Base-by-base conservation (phyloP, 2,888 invertebrate species). In the Hypena proboscidalis region DNA sequence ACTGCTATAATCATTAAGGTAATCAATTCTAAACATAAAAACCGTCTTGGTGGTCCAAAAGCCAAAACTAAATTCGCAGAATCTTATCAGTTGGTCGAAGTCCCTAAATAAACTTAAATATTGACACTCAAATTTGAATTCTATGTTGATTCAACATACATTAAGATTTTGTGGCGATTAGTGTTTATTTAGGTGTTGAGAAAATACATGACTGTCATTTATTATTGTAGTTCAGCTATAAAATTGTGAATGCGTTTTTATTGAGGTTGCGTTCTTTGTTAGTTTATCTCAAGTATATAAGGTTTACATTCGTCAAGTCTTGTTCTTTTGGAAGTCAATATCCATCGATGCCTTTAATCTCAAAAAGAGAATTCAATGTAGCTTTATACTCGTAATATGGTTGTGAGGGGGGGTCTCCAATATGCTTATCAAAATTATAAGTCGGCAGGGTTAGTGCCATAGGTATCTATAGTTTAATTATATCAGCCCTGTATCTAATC, bases 101-200 rank as follows among this genome's bases (percentile, higher is more conserved):
- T 52, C 37, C 45, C 54, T 55, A 67, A 59, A 53, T 34, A 63
- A 57, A 63, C 57, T 45, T 20, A 29, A 50, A 63, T 55, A 50
- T 65, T 57, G 38, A 65, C 60, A 37, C 23, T 29, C 6, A 19
- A 39, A 43, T 63, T 50, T 56, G 43, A 52, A 50, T 47, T 35
- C 30, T 22, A 41, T 38, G 41, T 63, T 52, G 42, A 52, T 32
- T 30, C 39, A 39, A 45, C 40, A 29, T 40, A 31, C 26, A 38
- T 32, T n/a, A n/a, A n/a, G 26, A 40, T 38, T 42, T 27, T 14
- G 11, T 23, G 20, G 25, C 40, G 44, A 47, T 47, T 30, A 33
- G 31, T 58, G 46, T 64, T 66, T 66, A 46, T 55, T 59, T 59
- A 53, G 53, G 60, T 51, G 45, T 47, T 42, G 40, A 40, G 58